A percentile compares a stretch with the other conserved stretches of the same genome.
phyloP scores from a whole-genome alignment of 2,113 vertebrate genomes.

The Centropus unirufus region DNA sequence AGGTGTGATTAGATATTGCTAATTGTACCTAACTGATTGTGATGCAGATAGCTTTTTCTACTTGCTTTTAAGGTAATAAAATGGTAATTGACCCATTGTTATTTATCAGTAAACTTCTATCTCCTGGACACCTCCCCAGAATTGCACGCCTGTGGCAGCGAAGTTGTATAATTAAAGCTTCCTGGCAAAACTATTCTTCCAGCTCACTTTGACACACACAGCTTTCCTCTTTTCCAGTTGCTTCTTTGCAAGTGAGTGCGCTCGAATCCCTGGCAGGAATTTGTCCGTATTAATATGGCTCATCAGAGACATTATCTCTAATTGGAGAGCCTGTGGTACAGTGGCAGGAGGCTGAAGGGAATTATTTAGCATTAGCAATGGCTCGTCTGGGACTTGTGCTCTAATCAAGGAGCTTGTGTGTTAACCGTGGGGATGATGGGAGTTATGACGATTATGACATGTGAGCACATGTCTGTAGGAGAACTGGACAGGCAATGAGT shows the following conservation, averaged over 20 bases:
- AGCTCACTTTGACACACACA: conserved; percentile 8
- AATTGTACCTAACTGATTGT: conserved; percentile 59
- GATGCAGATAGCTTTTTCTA: neutral
- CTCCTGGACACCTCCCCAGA: neutral
- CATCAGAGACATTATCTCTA: conserved; percentile 86
- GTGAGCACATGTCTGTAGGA: conserved; percentile 91
- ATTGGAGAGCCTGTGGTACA: conserved; percentile 83
- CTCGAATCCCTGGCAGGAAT: conserved; percentile 77
- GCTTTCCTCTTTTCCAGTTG: conserved; percentile 40
- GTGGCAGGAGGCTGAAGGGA: conserved; percentile 87
- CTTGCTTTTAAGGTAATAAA: conserved; percentile 63
- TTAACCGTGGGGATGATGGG: conserved; percentile 84
- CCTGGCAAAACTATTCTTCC: neutral
- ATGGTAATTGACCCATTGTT: conserved; percentile 3
- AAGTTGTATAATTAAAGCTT: conserved; percentile 30
- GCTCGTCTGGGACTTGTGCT: conserved; percentile 87
- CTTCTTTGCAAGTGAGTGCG: conserved; percentile 68
- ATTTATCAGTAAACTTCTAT: neutral
- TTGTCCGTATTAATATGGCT: conserved; percentile 81
- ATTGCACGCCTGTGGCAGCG: neutral
- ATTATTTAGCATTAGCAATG: conserved; percentile 89
- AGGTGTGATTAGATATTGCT: conserved; percentile 46
- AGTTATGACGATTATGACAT: conserved; percentile 97
- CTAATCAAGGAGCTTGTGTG: conserved; percentile 92
- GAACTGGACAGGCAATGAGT: conserved; percentile 94